A percentile compares a stretch with the other conserved stretches of the same genome.
phyloP scores from a whole-genome alignment of 2,113 vertebrate species.

The Nothobranchius furzeri region DNA sequence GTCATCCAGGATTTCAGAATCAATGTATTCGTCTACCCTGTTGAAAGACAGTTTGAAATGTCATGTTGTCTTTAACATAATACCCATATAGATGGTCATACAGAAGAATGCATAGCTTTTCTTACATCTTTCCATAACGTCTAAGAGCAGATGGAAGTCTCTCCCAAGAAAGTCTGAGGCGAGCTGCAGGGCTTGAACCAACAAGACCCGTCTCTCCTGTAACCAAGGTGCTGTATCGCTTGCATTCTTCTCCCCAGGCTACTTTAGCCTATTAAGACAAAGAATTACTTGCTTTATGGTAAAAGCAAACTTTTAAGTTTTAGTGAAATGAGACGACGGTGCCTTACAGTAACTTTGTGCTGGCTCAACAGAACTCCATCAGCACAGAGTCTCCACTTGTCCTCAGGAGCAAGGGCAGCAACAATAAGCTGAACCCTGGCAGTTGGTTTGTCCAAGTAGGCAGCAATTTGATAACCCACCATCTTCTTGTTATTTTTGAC shows the following conservation, averaged over 20 bases:
- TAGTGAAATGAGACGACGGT: not conserved
- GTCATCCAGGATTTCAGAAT: constrained; percentile 54
- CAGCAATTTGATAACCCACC: constrained; percentile 76
- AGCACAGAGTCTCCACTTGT: constrained; percentile 81
- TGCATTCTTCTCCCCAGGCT: constrained; percentile 78
- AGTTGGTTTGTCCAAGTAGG: constrained; percentile 68
- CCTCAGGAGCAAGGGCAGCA: constrained; percentile 70
- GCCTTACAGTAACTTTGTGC: constrained; percentile 80
- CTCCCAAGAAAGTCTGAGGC: constrained; percentile 74
- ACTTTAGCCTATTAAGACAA: constrained; percentile 59
- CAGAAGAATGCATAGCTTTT: not conserved
- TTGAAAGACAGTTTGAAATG: constrained; percentile 10
- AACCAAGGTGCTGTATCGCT: constrained; percentile 64
- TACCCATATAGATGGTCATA: not conserved
- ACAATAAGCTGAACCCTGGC: constrained; percentile 77
- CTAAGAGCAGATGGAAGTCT: constrained; percentile 62
- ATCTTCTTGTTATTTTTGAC: constrained; percentile 63
- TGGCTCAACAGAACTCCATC: constrained; percentile 76
- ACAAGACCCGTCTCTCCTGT: constrained; percentile 78
- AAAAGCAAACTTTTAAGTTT: too few species aligned
- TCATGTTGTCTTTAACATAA: constrained; percentile 1
- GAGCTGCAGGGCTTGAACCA: constrained; percentile 71
- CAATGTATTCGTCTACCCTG: constrained; percentile 72
- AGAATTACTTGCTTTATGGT: too few species aligned
- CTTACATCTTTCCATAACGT: constrained; percentile 67